Base-by-base conservation (phyloP, 2,797 vertebrate species). In the Helicolenus hilgendorfi region DNA sequence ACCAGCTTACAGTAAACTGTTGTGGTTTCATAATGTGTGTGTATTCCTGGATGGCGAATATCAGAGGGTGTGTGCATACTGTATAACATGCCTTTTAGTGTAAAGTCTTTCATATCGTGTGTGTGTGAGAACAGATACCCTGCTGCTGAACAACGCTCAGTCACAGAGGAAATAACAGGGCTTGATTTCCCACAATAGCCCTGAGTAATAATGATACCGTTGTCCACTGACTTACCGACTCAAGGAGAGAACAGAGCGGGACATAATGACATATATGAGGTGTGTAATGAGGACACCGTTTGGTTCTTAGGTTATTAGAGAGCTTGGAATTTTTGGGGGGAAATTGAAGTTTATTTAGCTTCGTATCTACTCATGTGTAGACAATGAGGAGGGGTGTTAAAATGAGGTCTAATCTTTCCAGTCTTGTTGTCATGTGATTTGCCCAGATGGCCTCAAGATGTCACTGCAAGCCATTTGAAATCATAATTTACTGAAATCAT, bases 81-180 rank as follows among this genome's bases (percentile, higher is more conserved):
- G 15, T 20, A 49, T 29, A 33, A 38, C 33, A 62, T 63, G 24
- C 53, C 4, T 22, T 36, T 24, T 14, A 14, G 63, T 38, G 24
- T 71, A 31, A 26, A 7, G 20, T 72, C 5, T 76, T 45, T 83
- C n/a, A 38, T 77, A 0, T 11, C 22, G 24, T 20, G 26, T 62
- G 33, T 29, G 60, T 65, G 14, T 27, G 45, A 15, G 35, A 62
- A 58, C 55, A 20, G 22, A 70, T 36, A 59, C 29, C 72, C 13
- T 67, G 60, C 49, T 11, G 68, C 45, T 68, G 68, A 86, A 73
- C 45, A 74, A 11, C 9, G 14, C 35, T 36, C 53, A 15, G 79
- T 65, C 83, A 83, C 60, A 76, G 20, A 92, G 81, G 83, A 93
- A 92, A 91, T 87, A 83, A 81, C 31, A 67, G 5, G 29, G 27